These are phyloP conservation scores for Paralinhomoeus sp. DNA, from an alignment of 2,888 invertebrate species.

Conservation along the genomic window DNA sequence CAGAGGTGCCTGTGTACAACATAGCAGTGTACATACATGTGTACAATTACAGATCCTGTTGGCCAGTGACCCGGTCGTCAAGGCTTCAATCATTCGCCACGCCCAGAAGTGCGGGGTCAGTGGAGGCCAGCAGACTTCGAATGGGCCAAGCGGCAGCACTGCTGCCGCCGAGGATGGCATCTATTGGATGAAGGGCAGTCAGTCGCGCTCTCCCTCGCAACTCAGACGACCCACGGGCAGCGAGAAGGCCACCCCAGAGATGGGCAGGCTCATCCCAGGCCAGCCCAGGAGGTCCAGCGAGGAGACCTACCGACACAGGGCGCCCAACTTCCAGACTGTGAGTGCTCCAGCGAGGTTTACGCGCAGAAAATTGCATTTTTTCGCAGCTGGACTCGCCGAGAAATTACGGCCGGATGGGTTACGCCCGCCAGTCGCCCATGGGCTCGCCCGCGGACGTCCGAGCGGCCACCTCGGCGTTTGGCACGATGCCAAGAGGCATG, in stretches of 20 bases:
- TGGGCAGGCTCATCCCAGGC: not conserved
- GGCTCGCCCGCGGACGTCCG: not conserved
- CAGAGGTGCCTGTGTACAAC: too few relatives aligned
- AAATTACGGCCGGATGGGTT: too few relatives aligned
- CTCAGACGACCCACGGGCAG: not conserved
- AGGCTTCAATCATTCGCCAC: slow-evolving; percentile 13
- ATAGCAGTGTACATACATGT: slow-evolving; percentile 12
- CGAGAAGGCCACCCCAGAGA: not conserved
- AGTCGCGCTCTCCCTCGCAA: not conserved
- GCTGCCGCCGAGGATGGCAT: slow-evolving; percentile 24
- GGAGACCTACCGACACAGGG: too few relatives aligned
- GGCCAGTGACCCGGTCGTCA: slow-evolving; percentile 13
- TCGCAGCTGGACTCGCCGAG: too few relatives aligned
- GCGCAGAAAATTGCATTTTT: too few relatives aligned
- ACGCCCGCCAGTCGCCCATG: too few relatives aligned
- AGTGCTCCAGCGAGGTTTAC: too few relatives aligned
- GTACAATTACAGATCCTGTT: slow-evolving; percentile 12
- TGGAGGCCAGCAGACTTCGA: too few relatives aligned
- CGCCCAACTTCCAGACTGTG: too few relatives aligned
- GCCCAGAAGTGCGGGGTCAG: slow-evolving; percentile 13
- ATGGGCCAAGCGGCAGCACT: too few relatives aligned
- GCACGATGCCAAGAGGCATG: slow-evolving; percentile 4
- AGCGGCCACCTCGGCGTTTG: slow-evolving; percentile 4
- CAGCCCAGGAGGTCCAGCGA: too few relatives aligned
- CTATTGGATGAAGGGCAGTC: slow-evolving; percentile 17